These are phyloP conservation scores for Rhabdomys dilectus DNA, from an alignment of 2,113 vertebrate species.

Conservation along the genomic window DNA sequence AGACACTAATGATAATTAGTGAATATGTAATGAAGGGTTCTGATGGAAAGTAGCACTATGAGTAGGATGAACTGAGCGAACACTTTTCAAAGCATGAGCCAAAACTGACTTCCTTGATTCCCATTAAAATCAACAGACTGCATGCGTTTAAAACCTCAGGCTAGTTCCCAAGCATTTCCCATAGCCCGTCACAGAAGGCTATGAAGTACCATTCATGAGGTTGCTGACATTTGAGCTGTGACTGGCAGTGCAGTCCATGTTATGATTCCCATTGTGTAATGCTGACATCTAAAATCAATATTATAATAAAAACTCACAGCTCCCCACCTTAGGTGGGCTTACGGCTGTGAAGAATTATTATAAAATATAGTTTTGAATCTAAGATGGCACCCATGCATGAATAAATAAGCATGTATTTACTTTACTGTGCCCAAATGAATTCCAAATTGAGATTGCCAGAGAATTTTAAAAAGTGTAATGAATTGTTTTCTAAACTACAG, in stretches of 20 bases:
- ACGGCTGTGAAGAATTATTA: constrained; percentile 48
- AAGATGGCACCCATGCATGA: neutral
- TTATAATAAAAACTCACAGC: constrained; percentile 48
- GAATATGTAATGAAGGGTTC: constrained; percentile 9
- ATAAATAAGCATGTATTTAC: constrained; percentile 14
- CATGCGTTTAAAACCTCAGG: constrained; percentile 37
- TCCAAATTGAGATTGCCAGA: neutral
- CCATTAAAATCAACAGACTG: constrained; percentile 29
- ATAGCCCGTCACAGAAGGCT: neutral
- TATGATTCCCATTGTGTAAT: neutral
- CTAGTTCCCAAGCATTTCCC: constrained; percentile 69
- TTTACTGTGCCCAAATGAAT: neutral
- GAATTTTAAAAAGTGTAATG: neutral
- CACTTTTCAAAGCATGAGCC: constrained; percentile 52
- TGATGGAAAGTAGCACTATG: constrained; percentile 4
- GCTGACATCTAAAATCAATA: constrained; percentile 42
- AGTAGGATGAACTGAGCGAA: constrained; percentile 29
- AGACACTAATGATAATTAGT: neutral
- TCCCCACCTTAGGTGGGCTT: constrained; percentile 13
- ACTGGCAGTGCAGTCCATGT: constrained; percentile 7
- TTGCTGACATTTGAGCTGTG: constrained; percentile 48
- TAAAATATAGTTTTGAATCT: constrained; percentile 58
- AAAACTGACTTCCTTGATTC: neutral
- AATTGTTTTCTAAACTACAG: constrained; percentile 26
- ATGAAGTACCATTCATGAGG: constrained; percentile 27